A percentile compares a stretch with the other conserved stretches of the same genome.
Conservation (phyloP, 2,113 vertebrate genomes). For the Motacilla tschutschensis region DNA sequence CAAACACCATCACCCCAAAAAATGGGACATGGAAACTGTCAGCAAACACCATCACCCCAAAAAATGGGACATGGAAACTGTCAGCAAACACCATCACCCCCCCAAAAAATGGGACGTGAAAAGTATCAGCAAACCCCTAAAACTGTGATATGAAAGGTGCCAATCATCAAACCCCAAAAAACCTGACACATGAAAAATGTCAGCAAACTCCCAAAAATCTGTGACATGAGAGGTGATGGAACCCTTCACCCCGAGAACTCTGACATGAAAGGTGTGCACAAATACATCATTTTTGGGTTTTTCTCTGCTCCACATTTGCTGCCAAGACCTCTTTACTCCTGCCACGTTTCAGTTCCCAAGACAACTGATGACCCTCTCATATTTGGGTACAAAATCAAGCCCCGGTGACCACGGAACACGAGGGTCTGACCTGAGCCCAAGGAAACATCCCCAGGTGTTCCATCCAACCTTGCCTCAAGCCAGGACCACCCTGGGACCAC, state of each 20-base stretch:
- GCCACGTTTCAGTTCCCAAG: fast-evolving
- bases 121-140: neutral
- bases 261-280: neutral
- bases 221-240: neutral
- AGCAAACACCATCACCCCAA: neutral
- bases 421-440: neutral
- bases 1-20: neutral
- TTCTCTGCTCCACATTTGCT: neutral
- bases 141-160: too few species aligned
- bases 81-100: neutral
- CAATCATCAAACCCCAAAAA: neutral
- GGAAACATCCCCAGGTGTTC: neutral
- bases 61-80: neutral
- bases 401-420: fast-evolving
- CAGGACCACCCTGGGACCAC: neutral
- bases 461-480: fast-evolving
- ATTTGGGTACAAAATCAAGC: fast-evolving
- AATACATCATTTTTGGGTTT: fast-evolving
- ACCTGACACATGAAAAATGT: too few species aligned
- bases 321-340: neutral
- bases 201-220: neutral
- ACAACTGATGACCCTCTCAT: fast-evolving
- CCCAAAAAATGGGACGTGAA: too few species aligned
- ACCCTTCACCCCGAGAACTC: fast-evolving
- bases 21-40: fast-evolving